These are phyloP conservation scores for Procapra przewalskii DNA, from an alignment of 2,113 vertebrate genomes.

Conservation along the genomic window DNA sequence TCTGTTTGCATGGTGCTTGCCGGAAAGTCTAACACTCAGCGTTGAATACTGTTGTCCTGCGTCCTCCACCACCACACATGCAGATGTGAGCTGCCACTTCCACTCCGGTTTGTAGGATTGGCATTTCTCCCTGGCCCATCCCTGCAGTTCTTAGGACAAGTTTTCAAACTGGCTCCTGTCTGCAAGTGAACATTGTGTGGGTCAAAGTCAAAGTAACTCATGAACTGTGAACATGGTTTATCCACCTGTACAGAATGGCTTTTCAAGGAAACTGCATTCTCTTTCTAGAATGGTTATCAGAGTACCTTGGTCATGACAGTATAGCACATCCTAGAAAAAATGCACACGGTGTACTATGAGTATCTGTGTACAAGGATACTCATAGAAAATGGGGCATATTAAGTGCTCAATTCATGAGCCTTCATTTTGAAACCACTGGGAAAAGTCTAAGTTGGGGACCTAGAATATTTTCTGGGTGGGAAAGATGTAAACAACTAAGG, in stretches of 20 bases:
- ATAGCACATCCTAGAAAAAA: not conserved
- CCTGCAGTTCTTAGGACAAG: not conserved
- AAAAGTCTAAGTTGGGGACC: not conserved
- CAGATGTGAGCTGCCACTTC: not conserved
- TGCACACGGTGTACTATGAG: not conserved
- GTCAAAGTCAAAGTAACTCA: not conserved
- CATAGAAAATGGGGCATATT: not conserved
- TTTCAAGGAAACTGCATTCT: not conserved
- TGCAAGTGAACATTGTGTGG: not conserved
- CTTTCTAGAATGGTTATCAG: not conserved
- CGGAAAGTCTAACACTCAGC: not conserved
- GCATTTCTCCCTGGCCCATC: not conserved
- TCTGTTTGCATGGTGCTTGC: not conserved
- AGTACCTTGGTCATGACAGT: too few species aligned
- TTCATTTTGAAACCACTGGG: not conserved
- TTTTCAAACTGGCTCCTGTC: not conserved
- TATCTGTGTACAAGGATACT: not conserved
- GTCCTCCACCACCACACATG: not conserved
- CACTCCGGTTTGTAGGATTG: not conserved
- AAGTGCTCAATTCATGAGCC: not conserved
- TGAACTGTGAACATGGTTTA: not conserved
- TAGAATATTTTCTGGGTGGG: not conserved
- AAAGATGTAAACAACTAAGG: not conserved
- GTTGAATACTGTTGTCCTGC: not conserved
- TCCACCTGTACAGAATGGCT: too few species aligned